Evolutionary conservation across 2,113 vertebrate genomes (phyloP), one percentile per base, ranked within the genome.

Genomic region (Hippocampus abdominalis): DNA sequence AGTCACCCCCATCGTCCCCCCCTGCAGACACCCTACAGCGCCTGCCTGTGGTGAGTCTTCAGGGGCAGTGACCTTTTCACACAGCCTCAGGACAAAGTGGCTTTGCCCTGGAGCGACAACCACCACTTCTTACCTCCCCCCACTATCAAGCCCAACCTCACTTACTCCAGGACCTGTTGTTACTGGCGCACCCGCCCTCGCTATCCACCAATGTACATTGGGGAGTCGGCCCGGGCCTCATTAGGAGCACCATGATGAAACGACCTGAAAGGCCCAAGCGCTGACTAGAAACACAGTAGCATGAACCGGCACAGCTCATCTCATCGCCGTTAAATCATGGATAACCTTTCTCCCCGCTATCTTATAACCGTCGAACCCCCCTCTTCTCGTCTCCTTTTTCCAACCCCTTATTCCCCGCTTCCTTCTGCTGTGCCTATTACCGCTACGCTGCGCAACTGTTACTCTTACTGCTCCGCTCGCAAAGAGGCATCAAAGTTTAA

Each of bases 211-310:
- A 81, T 80, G 79, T 81, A 75, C 64, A 82, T 86, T 73, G 21
- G 87, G 80, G 89, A 87, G 74, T 48, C 7, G 48, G 78, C 85
- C 82, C 82, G 80, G 90, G 86, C 90, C 90, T 93, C 91, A 92
- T 93, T 92, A 92, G 84, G 78, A 77, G 80, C 81, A 75, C 82
- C 81, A 89, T 91, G 92, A 92, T 92, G 91, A 92, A 93, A 93
- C 84, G 82, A 89, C 84, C 81, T 91, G 92, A 91, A 93, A 93
- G 89, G 81, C 77, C 84, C 79, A 65, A 73, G 77, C 57, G 74
- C 83, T 53, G 72, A 73, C 70, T 73, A 79, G 79, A 90, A 90
- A 90, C 86, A 87, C 88, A 86, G 88, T 81, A 80, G 76, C 73
- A 74, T 76, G 84, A 85, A 83, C 84, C 76, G 84, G 74, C 85